Conservation (phyloP, 2,797 vertebrate genomes). For the Enteromius fasciolatus region DNA sequence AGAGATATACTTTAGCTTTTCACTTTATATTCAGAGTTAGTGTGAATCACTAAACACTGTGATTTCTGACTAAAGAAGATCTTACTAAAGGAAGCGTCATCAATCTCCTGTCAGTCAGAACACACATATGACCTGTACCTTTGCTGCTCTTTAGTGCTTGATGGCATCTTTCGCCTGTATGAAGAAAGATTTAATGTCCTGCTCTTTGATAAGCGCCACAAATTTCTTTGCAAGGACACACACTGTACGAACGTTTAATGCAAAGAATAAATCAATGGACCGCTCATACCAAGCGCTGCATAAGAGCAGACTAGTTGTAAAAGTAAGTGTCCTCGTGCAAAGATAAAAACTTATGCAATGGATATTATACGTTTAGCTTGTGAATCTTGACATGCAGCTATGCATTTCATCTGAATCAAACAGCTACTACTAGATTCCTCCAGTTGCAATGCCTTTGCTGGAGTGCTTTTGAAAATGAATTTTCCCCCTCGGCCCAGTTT, state of each 20-base stretch:
- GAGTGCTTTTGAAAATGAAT: slow-evolving; percentile 62
- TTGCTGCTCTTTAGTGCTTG: slow-evolving; percentile 44
- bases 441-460: neutral
- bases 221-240: slow-evolving; percentile 57
- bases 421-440: neutral
- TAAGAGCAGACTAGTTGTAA: slow-evolving; percentile 60
- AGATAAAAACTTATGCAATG: slow-evolving; percentile 67
- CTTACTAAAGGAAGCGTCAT: slow-evolving; percentile 46
- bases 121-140: slow-evolving; percentile 47
- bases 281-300: slow-evolving; percentile 51
- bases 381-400: slow-evolving; percentile 53
- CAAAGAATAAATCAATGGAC: slow-evolving; percentile 64
- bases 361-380: slow-evolving; percentile 58
- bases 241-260: slow-evolving; percentile 56
- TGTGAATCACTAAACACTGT: slow-evolving; percentile 46
- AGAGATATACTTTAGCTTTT: slow-evolving; percentile 27
- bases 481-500: slow-evolving; percentile 60
- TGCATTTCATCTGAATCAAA: slow-evolving; percentile 18
- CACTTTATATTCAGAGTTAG: slow-evolving; percentile 51
- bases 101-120: slow-evolving; percentile 57
- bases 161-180: slow-evolving; percentile 46
- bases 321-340: slow-evolving; percentile 55
- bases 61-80: slow-evolving; percentile 49
- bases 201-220: slow-evolving; percentile 49
- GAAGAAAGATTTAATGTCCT: slow-evolving; percentile 54